Evolutionary conservation across 2,113 vertebrate species (phyloP), one percentile per base, ranked within the genome.

Genomic region (Microtus pennsylvanicus): DNA sequence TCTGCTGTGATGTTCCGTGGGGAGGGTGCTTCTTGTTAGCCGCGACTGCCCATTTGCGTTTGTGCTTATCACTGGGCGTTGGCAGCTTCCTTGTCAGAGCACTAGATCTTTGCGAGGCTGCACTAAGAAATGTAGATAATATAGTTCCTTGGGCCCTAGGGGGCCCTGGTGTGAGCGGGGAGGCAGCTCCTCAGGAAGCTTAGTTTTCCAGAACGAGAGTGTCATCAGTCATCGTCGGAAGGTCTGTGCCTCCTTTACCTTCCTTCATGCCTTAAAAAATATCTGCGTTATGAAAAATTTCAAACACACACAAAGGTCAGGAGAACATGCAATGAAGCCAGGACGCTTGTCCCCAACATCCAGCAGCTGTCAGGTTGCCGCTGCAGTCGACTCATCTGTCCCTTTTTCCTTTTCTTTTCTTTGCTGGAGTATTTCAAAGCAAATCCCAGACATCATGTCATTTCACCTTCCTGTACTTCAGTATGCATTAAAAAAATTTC

Each of bases 1-100:
- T 65, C 82, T 65, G 74, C 65, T 5, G 35, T 1, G 76, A 2
- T 0, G 22, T 24, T 61, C 7, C 30, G 2, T 8, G 12, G 6
- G 5, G 61, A 14, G 0, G 16, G 11, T 11, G 6, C 4, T 50
- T 9, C 22, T 50, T 0, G 21, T 42, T n/a, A 33, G 83, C 8
- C 1, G 19, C 0, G 0, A 4, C 19, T 7, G 3, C 6, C n/a
- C 3, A 0, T 26, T 26, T 2, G 4, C 17, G 0, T 0, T 11
- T 9, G 4, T 7, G 7, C 38, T 28, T 12, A 3, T 21, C 11
- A 3, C 5, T 0, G 61, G 76, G n/a, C 2, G 70, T 65, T 1
- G 75, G 26, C 0, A 0, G 72, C 78, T 30, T 5, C 16, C 28
- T 33, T 0, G 4, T 16, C n/a, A 0, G 50, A 4, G 21, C 42